A percentile compares a stretch with the other conserved stretches of the same genome.
phyloP scores from a whole-genome alignment of 2,113 vertebrate species.

The Colius striatus region DNA sequence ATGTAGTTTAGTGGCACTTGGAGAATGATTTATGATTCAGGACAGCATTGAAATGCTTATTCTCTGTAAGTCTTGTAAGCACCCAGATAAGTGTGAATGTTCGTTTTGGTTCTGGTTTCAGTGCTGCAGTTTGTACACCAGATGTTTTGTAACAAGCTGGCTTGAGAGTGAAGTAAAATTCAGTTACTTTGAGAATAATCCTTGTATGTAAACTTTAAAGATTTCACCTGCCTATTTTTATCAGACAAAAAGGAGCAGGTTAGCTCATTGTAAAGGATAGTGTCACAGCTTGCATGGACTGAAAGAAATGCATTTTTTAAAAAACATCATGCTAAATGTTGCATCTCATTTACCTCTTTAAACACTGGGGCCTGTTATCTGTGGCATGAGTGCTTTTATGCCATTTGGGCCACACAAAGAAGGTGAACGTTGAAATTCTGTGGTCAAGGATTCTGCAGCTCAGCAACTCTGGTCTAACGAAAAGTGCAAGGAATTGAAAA shows the following conservation, averaged over 20 bases:
- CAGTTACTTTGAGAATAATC: neutral
- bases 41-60: neutral
- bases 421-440: neutral
- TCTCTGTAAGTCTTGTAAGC: neutral
- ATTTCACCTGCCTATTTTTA: neutral
- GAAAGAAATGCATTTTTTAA: neutral
- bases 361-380: fast-evolving
- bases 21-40: neutral
- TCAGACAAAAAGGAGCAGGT: neutral
- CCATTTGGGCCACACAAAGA: neutral
- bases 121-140: neutral
- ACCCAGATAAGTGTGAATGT: neutral
- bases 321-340: neutral
- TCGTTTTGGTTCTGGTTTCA: neutral
- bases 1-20: neutral
- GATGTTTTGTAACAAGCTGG: neutral
- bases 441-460: neutral
- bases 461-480: neutral
- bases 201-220: fast-evolving
- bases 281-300: neutral
- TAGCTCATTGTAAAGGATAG: neutral
- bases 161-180: neutral
- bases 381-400: neutral
- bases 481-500: fast-evolving
- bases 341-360: neutral